phyloP scores from a whole-genome alignment of 1,140 invertebrate genomes.

The Procambarus clarkii region DNA sequence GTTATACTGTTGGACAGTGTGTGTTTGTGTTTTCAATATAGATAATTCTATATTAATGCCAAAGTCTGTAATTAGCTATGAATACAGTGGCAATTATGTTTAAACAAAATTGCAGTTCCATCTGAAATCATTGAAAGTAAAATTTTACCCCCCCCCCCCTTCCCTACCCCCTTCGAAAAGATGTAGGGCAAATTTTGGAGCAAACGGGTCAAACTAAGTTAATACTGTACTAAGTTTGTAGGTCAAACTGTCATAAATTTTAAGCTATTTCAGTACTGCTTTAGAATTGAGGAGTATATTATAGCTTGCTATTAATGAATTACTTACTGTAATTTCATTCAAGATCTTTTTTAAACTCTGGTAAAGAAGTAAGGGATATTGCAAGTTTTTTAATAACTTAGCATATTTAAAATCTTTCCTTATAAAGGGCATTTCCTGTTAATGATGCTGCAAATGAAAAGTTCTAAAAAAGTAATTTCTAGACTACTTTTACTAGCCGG shows the following conservation, averaged over 20 bases:
- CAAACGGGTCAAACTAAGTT: too few relatives aligned
- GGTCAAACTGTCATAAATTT: not conserved
- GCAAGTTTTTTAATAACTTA: not conserved
- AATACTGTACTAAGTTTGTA: not conserved
- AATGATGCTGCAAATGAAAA: not conserved
- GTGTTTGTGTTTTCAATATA: too few relatives aligned
- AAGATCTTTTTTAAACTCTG: not conserved
- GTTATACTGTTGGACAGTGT: too few relatives aligned
- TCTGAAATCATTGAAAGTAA: too few relatives aligned
- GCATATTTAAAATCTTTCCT: not conserved
- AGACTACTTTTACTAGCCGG: not conserved
- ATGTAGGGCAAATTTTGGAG: too few relatives aligned
- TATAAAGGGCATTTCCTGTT: not conserved
- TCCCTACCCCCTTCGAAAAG: too few relatives aligned
- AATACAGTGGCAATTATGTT: too few relatives aligned
- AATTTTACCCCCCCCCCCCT: too few relatives aligned
- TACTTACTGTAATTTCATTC: not conserved
- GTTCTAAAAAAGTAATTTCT: not conserved
- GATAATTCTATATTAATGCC: too few relatives aligned
- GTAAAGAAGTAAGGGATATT: constrained; percentile 6
- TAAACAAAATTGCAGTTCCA: too few relatives aligned
- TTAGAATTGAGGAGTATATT: not conserved
- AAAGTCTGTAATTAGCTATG: too few relatives aligned
- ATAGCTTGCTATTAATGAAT: constrained; percentile 3
- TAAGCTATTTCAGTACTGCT: constrained; percentile 8